These are phyloP conservation scores for Megaceryle maxima DNA, from an alignment of 2,113 vertebrate species.

Conservation along the genomic window DNA sequence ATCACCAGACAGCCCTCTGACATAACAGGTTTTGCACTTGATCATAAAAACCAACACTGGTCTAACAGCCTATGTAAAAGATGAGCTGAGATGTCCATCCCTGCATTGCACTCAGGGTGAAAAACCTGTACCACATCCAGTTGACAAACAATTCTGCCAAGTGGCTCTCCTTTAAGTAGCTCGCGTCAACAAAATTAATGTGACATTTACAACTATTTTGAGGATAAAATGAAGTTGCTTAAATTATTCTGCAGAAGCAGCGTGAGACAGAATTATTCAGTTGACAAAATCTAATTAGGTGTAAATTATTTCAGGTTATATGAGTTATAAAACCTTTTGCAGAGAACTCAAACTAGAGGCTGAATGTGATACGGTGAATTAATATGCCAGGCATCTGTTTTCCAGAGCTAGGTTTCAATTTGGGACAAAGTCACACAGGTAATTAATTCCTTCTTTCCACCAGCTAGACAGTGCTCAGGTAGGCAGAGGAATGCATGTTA, in stretches of 20 bases:
- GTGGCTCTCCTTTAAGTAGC: constrained; percentile 65
- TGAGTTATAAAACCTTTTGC: constrained; percentile 78
- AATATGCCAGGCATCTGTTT: constrained; percentile 39
- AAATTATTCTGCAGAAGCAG: constrained; percentile 76
- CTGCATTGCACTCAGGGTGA: not conserved
- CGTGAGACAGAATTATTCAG: constrained; percentile 77
- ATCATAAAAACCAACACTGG: not conserved
- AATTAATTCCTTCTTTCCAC: constrained; percentile 8
- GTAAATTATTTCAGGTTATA: constrained; percentile 79
- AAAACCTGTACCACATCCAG: constrained; percentile 19
- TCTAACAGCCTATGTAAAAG: not conserved
- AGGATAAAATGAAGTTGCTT: constrained; percentile 75
- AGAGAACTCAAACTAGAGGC: constrained; percentile 71
- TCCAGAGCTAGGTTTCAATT: not conserved
- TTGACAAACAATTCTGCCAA: constrained; percentile 72
- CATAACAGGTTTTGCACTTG: not conserved
- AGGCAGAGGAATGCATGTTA: not conserved
- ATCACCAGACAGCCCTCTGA: not conserved
- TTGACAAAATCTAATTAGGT: constrained; percentile 84
- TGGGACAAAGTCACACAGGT: constrained; percentile 27
- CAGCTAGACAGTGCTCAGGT: not conserved
- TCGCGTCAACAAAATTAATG: constrained; percentile 79
- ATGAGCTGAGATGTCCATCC: not conserved
- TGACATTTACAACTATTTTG: constrained; percentile 83
- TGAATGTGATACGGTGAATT: constrained; percentile 66